Evolutionary conservation across 2,888 invertebrate species (phyloP).

Genomic region (Laspeyria flexula): DNA sequence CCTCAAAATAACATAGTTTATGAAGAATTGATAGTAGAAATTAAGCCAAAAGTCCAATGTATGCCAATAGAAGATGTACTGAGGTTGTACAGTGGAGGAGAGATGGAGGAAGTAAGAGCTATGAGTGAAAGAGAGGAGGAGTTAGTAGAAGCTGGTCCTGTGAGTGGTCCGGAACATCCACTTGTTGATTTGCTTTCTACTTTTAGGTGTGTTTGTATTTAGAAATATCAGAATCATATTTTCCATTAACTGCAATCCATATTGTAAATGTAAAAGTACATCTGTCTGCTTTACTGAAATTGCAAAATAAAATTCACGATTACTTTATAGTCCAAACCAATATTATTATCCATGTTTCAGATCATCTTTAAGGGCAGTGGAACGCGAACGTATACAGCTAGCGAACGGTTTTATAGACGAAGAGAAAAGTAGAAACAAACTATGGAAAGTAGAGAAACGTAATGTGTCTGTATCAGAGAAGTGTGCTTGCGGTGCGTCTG

Average conservation of each 20-base stretch:
- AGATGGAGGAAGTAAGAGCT: slow-evolving; percentile 65
- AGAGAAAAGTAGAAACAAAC: slow-evolving; percentile 54
- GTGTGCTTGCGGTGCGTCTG: slow-evolving; percentile 63
- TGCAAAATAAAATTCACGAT: too few species aligned
- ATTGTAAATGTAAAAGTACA: too few species aligned
- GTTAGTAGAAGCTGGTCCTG: slow-evolving; percentile 67
- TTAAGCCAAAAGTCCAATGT: slow-evolving; percentile 54
- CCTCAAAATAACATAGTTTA: slow-evolving; percentile 12
- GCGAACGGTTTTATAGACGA: slow-evolving; percentile 61
- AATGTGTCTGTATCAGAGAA: slow-evolving; percentile 47
- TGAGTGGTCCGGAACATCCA: slow-evolving; percentile 71
- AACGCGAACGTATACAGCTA: slow-evolving; percentile 63
- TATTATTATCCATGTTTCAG: slow-evolving; percentile 49
- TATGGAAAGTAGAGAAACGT: slow-evolving; percentile 71
- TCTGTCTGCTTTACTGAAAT: too few species aligned
- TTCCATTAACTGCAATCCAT: too few species aligned
- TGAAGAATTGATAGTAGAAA: slow-evolving; percentile 30
- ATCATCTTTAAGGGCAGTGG: slow-evolving; percentile 70
- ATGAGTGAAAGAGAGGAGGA: slow-evolving; percentile 74
- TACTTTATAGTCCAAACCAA: too few species aligned
- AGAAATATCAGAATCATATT: not conserved
- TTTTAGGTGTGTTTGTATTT: slow-evolving; percentile 65
- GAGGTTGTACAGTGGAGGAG: slow-evolving; percentile 65
- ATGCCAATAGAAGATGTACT: slow-evolving; percentile 71
- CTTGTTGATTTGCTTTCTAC: slow-evolving; percentile 76